phyloP scores from a whole-genome alignment of 1,140 invertebrate genomes.

The Bombus haemorrhoidalis region DNA sequence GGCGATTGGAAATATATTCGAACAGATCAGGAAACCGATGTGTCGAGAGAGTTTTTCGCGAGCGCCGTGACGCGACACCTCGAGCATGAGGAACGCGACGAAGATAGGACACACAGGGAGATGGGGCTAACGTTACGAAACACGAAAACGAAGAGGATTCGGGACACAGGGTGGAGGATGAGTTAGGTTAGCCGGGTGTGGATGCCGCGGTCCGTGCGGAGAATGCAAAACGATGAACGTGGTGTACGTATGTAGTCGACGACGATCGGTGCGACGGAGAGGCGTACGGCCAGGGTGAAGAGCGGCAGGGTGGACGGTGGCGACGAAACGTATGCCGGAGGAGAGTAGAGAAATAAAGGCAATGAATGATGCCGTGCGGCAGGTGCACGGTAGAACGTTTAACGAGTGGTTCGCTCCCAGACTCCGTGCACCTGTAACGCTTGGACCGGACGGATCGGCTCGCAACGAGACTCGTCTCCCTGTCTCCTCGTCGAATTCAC shows the following conservation, averaged over 20 bases:
- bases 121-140: no score
- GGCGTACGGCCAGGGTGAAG: neutral
- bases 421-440: constrained; percentile 70
- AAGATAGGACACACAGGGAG: no score
- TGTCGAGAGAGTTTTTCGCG: neutral
- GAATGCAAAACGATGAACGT: constrained; percentile 19
- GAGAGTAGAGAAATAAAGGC: constrained; percentile 65
- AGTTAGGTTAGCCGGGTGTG: neutral
- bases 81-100: no score
- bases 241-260: neutral
- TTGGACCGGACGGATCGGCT: constrained; percentile 53
- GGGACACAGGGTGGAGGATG: neutral
- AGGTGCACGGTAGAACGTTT: constrained; percentile 71
- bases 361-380: constrained; percentile 74
- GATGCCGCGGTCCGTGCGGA: neutral
- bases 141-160: neutral
- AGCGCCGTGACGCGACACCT: no score
- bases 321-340: constrained; percentile 4
- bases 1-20: no score
- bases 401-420: constrained; percentile 72
- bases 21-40: no score
- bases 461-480: constrained; percentile 35
- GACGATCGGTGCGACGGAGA: neutral
- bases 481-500: neutral
- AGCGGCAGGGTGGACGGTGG: neutral